Evolutionary conservation across 2,888 invertebrate species (phyloP).

Genomic region (Cheilosia grossa): DNA sequence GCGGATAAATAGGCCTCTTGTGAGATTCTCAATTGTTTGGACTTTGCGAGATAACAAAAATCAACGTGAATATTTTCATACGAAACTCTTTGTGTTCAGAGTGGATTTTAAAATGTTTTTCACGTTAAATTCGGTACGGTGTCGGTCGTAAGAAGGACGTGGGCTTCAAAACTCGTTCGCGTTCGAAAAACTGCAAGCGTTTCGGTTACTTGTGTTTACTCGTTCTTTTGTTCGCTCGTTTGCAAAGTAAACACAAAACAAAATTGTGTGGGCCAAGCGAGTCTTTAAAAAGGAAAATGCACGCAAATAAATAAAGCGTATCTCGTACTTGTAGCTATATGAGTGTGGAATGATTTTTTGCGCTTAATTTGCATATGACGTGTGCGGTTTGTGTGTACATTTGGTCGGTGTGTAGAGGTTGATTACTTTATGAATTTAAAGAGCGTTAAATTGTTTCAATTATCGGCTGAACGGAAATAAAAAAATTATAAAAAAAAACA

Average conservation of each 20-base stretch:
- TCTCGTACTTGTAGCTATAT: conserved; percentile 1
- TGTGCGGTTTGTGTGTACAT: background rate
- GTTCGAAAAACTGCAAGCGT: conserved; percentile 49
- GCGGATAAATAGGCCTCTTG: conserved; percentile 32
- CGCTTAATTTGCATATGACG: conserved; percentile 9
- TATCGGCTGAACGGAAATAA: conserved; percentile 22
- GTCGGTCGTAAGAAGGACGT: conserved; percentile 26
- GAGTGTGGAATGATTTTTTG: conserved; percentile 10
- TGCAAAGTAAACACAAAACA: background rate
- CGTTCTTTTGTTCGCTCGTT: background rate
- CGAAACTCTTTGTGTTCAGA: conserved; percentile 12
- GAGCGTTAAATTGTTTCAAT: conserved; percentile 65
- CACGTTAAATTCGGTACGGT: conserved; percentile 16
- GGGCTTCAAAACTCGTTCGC: conserved; percentile 57
- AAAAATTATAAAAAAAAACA: conserved; percentile 16
- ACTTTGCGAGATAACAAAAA: conserved; percentile 32
- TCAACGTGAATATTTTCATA: conserved; percentile 15
- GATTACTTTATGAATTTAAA: conserved; percentile 45
- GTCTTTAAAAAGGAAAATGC: conserved; percentile 48
- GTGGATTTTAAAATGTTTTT: conserved; percentile 45
- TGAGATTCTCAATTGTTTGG: conserved; percentile 39
- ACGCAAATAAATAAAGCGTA: conserved; percentile 38
- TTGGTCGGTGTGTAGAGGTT: background rate
- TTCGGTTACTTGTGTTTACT: conserved; percentile 26
- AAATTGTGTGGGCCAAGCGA: conserved; percentile 53